Evolutionary conservation across 2,113 vertebrate genomes (phyloP).

Genomic region (Etheostoma cragini): DNA sequence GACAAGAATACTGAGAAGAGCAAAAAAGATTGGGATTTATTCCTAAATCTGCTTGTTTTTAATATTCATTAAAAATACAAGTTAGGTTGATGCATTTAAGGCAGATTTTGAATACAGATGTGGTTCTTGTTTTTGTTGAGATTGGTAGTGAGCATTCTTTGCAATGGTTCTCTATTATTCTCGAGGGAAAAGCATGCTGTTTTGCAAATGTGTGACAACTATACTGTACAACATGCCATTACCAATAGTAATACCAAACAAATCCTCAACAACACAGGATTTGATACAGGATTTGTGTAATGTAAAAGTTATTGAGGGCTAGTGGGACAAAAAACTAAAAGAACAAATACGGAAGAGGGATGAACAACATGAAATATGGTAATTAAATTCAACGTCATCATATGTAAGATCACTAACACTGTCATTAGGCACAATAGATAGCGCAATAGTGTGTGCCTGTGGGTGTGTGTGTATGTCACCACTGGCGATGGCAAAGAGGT

Average conservation of each 20-base stretch:
- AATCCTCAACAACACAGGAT: background rate
- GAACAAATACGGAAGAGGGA: background rate
- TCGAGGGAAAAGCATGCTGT: background rate
- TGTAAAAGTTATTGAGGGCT: background rate
- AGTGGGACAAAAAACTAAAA: background rate
- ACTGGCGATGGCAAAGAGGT: slow-evolving; percentile 77
- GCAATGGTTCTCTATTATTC: background rate
- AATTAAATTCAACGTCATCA: background rate
- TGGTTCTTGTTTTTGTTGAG: background rate
- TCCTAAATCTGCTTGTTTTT: background rate
- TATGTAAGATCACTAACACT: background rate
- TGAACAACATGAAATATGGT: background rate
- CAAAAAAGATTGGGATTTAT: background rate
- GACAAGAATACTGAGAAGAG: background rate
- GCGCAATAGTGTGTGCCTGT: background rate
- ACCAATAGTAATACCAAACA: background rate
- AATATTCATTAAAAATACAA: background rate
- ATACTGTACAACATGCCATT: background rate
- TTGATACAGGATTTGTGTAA: background rate
- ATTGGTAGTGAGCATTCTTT: background rate
- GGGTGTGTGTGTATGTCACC: slow-evolving; percentile 67
- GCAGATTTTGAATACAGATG: background rate
- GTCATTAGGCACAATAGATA: background rate
- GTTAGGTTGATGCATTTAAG: background rate
- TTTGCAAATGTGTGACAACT: background rate